Conservation (phyloP, 2,888 invertebrate species). For the Ashinkailepas kermadecensis region DNA sequence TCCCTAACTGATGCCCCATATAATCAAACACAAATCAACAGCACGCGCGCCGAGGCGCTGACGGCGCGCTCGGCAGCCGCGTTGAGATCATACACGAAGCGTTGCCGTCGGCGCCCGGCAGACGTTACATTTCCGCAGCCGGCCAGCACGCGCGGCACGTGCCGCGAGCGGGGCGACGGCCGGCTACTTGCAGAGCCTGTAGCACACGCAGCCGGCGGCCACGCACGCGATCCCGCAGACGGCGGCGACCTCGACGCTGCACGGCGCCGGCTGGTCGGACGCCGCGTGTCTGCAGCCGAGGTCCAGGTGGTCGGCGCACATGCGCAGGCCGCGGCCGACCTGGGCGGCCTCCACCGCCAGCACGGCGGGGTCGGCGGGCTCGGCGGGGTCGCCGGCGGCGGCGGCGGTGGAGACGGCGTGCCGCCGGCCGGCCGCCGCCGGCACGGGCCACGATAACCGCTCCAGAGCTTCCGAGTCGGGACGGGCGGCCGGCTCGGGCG, state of each 20-base stretch:
- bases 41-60: too few species aligned
- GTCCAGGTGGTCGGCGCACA: background rate
- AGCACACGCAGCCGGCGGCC: conserved; percentile 16
- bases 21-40: too few species aligned
- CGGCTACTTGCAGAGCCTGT: conserved; percentile 5
- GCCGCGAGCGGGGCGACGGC: too few species aligned
- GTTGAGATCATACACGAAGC: background rate
- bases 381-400: background rate
- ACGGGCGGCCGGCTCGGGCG: background rate
- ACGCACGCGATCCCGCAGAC: conserved; percentile 5
- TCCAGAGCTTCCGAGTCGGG: background rate
- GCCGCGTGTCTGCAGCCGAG: background rate
- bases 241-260: background rate
- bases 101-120: too few species aligned
- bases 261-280: background rate
- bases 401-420: background rate
- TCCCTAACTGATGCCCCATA: background rate
- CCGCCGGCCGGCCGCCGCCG: background rate
- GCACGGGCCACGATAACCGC: conserved; percentile 5
- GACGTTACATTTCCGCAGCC: too few species aligned
- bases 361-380: background rate
- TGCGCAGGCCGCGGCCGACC: background rate
- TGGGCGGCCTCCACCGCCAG: background rate
- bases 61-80: too few species aligned
- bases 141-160: too few species aligned